Conservation (phyloP, 2,888 invertebrate genomes). For the Agrochola macilenta region DNA sequence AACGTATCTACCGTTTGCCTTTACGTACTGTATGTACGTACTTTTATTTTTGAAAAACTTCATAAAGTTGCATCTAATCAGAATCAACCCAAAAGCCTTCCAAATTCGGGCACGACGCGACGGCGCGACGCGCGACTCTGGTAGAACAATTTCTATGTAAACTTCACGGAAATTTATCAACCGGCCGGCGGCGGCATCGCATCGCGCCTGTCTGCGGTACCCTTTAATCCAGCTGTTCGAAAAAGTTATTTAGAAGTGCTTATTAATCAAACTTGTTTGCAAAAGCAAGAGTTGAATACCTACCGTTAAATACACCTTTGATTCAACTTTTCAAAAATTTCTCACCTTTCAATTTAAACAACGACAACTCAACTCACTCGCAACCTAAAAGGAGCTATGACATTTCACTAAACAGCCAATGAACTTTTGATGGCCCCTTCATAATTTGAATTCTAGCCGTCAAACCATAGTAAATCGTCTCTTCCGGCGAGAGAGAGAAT, state of each 20-base stretch:
- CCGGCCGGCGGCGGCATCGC: too few species aligned
- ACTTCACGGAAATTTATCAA: too few species aligned
- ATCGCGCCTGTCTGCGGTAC: too few species aligned
- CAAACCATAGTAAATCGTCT: constrained; percentile 48
- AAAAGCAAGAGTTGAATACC: too few species aligned
- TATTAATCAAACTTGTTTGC: background rate
- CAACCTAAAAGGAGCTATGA: constrained; percentile 24
- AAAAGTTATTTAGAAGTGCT: background rate
- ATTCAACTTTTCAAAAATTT: background rate
- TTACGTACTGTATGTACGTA: background rate
- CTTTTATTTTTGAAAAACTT: background rate
- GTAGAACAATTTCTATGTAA: too few species aligned
- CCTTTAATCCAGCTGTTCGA: background rate
- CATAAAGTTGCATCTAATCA: background rate
- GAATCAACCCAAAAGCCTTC: background rate
- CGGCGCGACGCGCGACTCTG: too few species aligned
- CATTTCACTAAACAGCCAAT: constrained; percentile 52
- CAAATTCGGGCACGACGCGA: too few species aligned
- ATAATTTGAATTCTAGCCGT: constrained; percentile 57
- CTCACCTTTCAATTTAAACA: constrained; percentile 16
- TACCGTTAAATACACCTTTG: background rate
- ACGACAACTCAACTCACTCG: too few species aligned
- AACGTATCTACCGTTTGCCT: background rate
- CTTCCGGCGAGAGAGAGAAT: constrained; percentile 27
- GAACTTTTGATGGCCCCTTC: constrained; percentile 50